Percentiles rank a stretch among this genome's conserved stretches.
Conservation (phyloP, 2,113 vertebrate genomes). For the Acinonyx jubatus region DNA sequence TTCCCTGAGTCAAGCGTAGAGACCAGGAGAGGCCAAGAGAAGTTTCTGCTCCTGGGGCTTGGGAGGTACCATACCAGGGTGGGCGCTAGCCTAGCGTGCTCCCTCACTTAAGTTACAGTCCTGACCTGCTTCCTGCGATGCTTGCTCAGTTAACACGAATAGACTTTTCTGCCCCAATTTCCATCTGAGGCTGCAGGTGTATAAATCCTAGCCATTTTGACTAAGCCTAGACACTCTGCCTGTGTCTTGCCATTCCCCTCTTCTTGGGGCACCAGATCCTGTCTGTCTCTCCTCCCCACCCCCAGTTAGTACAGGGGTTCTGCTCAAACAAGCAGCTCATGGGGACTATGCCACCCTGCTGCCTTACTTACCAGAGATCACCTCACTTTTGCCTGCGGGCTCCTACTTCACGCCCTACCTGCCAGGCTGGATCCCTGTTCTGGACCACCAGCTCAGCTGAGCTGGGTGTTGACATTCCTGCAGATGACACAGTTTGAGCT, state of each 20-base stretch:
- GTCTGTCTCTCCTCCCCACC: background rate
- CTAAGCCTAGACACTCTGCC: background rate
- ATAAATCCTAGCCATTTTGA: background rate
- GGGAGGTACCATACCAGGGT: background rate
- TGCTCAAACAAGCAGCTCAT: background rate
- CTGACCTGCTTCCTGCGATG: background rate
- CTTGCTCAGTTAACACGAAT: background rate
- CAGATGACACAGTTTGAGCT: background rate
- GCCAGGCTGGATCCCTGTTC: background rate
- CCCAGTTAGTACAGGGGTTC: background rate
- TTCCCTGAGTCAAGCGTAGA: background rate
- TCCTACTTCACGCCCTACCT: background rate
- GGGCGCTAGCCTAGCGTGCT: background rate
- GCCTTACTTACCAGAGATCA: background rate
- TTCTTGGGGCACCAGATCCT: background rate
- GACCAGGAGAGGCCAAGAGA: background rate
- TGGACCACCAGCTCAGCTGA: background rate
- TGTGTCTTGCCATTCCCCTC: background rate
- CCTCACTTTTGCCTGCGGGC: too few relatives aligned
- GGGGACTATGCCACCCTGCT: background rate
- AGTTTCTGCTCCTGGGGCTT: background rate
- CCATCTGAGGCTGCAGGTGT: background rate
- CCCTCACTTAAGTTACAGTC: background rate
- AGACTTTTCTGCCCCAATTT: background rate
- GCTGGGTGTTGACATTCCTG: background rate